Percentiles rank a stretch among this genome's conserved stretches.
These are phyloP conservation scores for Taenioides sp. DNA, from an alignment of 2,797 vertebrate genomes.

Conservation along the genomic window DNA sequence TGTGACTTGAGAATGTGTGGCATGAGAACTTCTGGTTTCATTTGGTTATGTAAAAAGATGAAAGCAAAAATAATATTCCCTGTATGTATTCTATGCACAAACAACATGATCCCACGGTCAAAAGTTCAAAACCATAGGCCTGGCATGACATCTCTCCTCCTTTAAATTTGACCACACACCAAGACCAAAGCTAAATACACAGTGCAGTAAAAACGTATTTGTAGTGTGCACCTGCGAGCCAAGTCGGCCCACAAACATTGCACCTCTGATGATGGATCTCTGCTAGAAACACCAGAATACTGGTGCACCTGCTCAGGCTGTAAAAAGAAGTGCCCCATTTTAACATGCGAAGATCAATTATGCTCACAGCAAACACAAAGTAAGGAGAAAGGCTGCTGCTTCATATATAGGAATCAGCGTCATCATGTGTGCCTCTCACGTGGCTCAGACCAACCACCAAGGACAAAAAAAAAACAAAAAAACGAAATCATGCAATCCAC, in stretches of 20 bases:
- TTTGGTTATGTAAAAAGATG: neutral
- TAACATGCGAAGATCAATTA: constrained; percentile 69
- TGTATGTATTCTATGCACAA: neutral
- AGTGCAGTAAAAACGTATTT: constrained; percentile 14
- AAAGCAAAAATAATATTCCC: constrained; percentile 1
- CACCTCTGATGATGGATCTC: constrained; percentile 68
- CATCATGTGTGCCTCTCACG: constrained; percentile 13
- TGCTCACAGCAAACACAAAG: constrained; percentile 21
- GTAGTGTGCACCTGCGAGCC: constrained; percentile 36
- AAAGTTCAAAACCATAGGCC: neutral
- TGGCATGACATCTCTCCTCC: neutral
- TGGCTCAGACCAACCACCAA: neutral
- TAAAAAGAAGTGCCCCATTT: constrained; percentile 76
- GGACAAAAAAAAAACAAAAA: neutral
- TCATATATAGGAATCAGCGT: constrained; percentile 21
- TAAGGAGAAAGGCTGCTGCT: constrained; percentile 26
- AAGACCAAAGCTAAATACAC: neutral
- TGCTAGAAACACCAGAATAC: constrained; percentile 51
- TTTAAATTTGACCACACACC: constrained; percentile 1
- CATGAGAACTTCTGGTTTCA: too few species aligned
- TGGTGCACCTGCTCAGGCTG: constrained; percentile 66
- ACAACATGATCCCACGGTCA: constrained; percentile 1
- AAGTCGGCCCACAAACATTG: constrained; percentile 67
- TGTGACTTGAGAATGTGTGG: too few species aligned
- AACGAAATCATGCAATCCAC: neutral